Percentiles rank a stretch among this genome's conserved stretches.
Evolutionary conservation across 2,113 vertebrate species (phyloP).

Genomic region (Pyrgilauda ruficollis): DNA sequence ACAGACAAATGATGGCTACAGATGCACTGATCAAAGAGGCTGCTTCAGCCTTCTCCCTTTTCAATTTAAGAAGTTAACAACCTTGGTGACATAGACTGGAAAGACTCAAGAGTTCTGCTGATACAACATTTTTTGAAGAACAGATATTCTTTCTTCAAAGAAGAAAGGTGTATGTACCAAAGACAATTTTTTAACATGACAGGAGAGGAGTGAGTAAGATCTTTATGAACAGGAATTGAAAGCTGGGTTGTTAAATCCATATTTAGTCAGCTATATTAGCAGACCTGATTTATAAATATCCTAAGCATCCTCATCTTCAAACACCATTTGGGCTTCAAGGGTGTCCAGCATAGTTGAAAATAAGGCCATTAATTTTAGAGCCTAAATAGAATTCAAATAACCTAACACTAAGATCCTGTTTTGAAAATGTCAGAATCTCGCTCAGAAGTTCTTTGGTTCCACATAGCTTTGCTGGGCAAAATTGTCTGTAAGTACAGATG

Average conservation of each 20-base stretch:
- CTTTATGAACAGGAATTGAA: background rate
- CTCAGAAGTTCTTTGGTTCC: background rate
- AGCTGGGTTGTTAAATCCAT: background rate
- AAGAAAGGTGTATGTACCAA: background rate
- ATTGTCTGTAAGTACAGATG: background rate
- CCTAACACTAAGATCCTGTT: background rate
- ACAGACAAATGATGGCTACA: background rate
- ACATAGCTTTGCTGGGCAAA: background rate
- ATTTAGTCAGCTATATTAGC: background rate
- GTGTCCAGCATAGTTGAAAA: background rate
- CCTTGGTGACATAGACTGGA: background rate
- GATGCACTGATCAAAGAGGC: background rate
- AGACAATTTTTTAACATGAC: background rate
- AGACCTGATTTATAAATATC: background rate
- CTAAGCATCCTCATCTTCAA: background rate
- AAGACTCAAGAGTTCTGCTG: background rate
- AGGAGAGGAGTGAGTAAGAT: background rate
- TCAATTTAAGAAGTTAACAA: background rate
- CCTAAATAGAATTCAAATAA: background rate
- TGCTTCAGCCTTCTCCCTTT: background rate
- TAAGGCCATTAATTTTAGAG: background rate
- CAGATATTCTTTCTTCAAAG: background rate
- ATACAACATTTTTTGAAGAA: background rate
- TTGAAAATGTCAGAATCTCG: background rate
- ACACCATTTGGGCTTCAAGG: background rate